These are phyloP conservation scores for Epizoanthus ramosus DNA, from an alignment of 92 coral and sea anemone species.

Conservation along the genomic window DNA sequence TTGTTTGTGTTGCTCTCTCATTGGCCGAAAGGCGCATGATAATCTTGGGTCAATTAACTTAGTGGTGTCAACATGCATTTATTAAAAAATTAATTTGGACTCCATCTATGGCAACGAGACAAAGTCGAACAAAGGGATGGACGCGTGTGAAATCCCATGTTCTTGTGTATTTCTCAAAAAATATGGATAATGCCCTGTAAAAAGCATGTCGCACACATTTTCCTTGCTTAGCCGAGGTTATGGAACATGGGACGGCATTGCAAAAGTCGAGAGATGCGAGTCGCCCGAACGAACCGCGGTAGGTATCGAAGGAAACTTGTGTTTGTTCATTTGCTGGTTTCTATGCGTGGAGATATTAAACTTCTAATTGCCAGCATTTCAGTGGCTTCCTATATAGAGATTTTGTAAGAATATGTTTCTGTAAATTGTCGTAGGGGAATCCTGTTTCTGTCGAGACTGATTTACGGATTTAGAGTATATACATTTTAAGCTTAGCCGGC, in stretches of 20 bases:
- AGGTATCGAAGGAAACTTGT: constrained; percentile 12
- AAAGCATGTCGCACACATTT: constrained; percentile 60
- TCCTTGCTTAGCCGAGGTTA: constrained; percentile 94
- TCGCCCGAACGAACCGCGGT: constrained; percentile 46
- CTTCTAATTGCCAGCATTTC: constrained; percentile 22
- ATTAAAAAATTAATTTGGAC: constrained; percentile 1
- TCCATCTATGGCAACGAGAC: constrained; percentile 33
- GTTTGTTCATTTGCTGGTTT: constrained; percentile 31
- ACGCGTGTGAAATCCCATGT: background rate
- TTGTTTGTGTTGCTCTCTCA: background rate
- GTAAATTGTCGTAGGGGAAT: too few species aligned
- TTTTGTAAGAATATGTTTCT: background rate
- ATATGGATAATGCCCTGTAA: background rate
- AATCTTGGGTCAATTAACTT: background rate
- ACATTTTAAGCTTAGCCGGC: too few species aligned
- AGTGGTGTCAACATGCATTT: constrained; percentile 15
- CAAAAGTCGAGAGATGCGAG: constrained; percentile 83
- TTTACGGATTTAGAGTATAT: too few species aligned
- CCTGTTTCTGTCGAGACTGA: too few species aligned
- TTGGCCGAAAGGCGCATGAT: background rate
- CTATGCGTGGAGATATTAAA: background rate
- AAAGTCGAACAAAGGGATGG: background rate
- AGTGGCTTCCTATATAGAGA: background rate
- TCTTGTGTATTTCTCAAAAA: background rate
- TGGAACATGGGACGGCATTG: constrained; percentile 96